Evolutionary conservation across 2,797 vertebrate species (phyloP).

Genomic region (Hippocampus kuda): DNA sequence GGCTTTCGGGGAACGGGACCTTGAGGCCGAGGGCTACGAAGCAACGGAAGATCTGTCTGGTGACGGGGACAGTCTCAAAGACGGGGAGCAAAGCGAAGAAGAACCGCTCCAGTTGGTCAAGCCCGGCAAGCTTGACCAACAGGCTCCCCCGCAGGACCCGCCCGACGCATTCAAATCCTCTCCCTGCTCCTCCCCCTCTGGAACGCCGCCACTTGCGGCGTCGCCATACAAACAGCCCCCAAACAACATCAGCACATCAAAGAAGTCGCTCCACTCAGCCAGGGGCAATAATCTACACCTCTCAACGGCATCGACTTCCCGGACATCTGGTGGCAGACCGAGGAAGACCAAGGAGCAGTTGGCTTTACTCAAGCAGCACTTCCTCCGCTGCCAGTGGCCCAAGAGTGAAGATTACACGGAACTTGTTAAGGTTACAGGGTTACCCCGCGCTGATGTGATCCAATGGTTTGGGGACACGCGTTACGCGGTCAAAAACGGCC

Average conservation of each 20-base stretch:
- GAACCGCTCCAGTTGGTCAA: conserved; percentile 60
- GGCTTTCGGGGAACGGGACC: conserved; percentile 60
- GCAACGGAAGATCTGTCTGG: conserved; percentile 50
- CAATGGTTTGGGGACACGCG: conserved; percentile 92
- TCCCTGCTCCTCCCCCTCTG: conserved; percentile 49
- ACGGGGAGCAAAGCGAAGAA: conserved; percentile 55
- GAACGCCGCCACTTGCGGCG: conserved; percentile 46
- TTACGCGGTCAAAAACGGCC: conserved; percentile 85
- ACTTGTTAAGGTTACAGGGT: conserved; percentile 75
- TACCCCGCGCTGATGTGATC: conserved; percentile 83
- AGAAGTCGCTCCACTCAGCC: conserved; percentile 42
- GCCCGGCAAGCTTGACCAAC: conserved; percentile 45
- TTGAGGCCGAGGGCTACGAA: conserved; percentile 39
- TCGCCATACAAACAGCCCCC: conserved; percentile 51
- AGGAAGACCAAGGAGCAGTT: conserved; percentile 87
- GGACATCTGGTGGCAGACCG: conserved; percentile 68
- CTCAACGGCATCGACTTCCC: conserved; percentile 52
- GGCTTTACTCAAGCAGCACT: conserved; percentile 80
- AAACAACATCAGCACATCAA: conserved; percentile 54
- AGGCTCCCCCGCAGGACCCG: conserved; percentile 33
- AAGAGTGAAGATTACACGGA: conserved; percentile 79
- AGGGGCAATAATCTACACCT: conserved; percentile 46
- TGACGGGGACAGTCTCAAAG: conserved; percentile 48
- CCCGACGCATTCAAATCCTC: conserved; percentile 30
- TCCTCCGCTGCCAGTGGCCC: conserved; percentile 82